These are phyloP conservation scores for Vespertilio murinus DNA, from an alignment of 2,797 vertebrate genomes.

Conservation along the genomic window DNA sequence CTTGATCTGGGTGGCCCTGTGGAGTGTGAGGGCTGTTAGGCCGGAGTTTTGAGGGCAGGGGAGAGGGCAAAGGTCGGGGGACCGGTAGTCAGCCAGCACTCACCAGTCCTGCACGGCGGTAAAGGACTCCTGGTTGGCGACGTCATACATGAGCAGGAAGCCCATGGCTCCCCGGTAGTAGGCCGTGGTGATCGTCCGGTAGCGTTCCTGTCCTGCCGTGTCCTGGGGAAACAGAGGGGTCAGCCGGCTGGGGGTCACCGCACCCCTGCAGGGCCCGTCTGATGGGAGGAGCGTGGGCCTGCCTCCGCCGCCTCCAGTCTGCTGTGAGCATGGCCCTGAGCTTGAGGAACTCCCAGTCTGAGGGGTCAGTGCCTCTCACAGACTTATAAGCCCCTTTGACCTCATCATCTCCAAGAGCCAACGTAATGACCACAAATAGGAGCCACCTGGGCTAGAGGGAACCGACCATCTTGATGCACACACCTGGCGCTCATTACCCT, in stretches of 20 bases:
- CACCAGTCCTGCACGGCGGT: slow-evolving; percentile 93
- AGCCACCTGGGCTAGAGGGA: neutral
- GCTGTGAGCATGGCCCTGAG: neutral
- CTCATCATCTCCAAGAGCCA: neutral
- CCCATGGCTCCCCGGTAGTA: slow-evolving; percentile 97
- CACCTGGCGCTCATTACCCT: accelerated
- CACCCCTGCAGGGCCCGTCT: neutral
- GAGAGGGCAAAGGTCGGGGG: neutral
- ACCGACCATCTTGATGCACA: neutral
- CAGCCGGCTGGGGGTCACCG: neutral
- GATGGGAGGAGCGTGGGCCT: neutral
- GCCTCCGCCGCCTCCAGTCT: neutral
- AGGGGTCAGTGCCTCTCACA: neutral
- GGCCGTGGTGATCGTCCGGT: slow-evolving; percentile 94
- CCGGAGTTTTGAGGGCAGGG: accelerated
- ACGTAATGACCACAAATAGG: neutral
- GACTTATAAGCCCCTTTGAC: neutral
- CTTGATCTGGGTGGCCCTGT: slow-evolving; percentile 96
- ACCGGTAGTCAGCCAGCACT: slow-evolving; percentile 61
- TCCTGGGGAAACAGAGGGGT: slow-evolving; percentile 83
- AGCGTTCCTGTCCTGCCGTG: slow-evolving; percentile 94
- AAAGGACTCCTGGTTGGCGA: slow-evolving; percentile 93
- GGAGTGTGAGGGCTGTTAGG: neutral
- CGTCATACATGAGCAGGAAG: slow-evolving; percentile 95
- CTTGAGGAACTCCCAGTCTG: neutral